phyloP scores from a whole-genome alignment of 2,888 invertebrate species.

The Drosophila anomelani region DNA sequence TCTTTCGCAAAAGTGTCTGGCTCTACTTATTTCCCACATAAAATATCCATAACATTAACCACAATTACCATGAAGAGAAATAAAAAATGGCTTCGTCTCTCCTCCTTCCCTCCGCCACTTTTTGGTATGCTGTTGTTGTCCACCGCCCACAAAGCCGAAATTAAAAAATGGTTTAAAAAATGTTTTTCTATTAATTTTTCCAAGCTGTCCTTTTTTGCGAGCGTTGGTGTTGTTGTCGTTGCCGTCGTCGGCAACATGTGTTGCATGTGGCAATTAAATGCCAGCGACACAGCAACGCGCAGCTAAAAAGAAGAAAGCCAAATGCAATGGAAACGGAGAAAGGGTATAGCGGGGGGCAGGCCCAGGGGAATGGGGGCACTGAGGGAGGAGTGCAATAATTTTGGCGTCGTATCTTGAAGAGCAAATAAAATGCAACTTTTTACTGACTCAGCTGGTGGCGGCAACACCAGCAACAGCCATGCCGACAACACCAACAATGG shows the following conservation, averaged over 20 bases:
- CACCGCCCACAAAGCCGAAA: conserved; percentile 70
- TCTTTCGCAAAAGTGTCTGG: background rate
- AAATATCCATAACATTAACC: conserved; percentile 78
- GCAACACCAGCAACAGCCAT: conserved; percentile 3
- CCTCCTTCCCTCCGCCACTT: background rate
- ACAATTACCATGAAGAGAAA: conserved; percentile 72
- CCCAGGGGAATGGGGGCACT: background rate
- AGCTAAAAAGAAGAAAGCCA: conserved; percentile 32
- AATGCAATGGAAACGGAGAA: conserved; percentile 25
- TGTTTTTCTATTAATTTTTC: conserved; percentile 75
- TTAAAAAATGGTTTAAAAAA: conserved; percentile 72
- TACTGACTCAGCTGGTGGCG: conserved; percentile 71
- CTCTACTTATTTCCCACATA: conserved; percentile 63
- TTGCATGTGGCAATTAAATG: conserved; percentile 79
- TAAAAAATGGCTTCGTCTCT: conserved; percentile 12
- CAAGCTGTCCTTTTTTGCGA: conserved; percentile 61
- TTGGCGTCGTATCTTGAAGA: conserved; percentile 70
- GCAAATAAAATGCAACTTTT: conserved; percentile 76
- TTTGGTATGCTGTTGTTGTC: conserved; percentile 17
- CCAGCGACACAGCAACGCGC: conserved; percentile 46
- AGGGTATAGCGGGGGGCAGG: background rate
- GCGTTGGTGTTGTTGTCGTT: conserved; percentile 25
- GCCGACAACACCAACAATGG: background rate
- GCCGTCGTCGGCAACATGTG: conserved; percentile 72
- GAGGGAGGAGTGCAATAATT: conserved; percentile 65